Evolutionary conservation across 1,140 invertebrate genomes (phyloP).

Genomic region (Meloidogyne exigua): DNA sequence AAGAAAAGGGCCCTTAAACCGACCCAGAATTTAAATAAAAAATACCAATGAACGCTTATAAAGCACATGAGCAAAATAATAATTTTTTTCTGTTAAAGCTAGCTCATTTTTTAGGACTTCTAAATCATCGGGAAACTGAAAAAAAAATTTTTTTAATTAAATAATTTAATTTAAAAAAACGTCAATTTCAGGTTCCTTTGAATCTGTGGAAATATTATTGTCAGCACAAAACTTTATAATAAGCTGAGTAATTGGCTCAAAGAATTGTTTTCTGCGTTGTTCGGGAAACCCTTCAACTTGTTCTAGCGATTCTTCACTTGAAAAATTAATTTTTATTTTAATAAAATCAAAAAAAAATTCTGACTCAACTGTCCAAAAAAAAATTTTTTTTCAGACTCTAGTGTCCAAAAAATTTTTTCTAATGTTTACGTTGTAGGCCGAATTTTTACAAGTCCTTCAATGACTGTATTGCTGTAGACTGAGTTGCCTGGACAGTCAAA

Average conservation of each 20-base stretch:
- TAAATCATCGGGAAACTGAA: slow-evolving; percentile 28
- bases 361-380: no score
- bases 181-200: background rate
- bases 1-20: background rate
- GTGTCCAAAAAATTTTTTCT: background rate
- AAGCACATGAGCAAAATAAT: slow-evolving; percentile 18
- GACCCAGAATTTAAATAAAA: background rate
- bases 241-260: background rate
- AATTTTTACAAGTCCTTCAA: slow-evolving; percentile 30
- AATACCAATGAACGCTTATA: slow-evolving; percentile 16
- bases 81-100: background rate
- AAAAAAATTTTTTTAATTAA: background rate
- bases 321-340: slow-evolving; percentile 8
- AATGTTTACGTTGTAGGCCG: slow-evolving; percentile 27
- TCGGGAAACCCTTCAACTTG: slow-evolving; percentile 26
- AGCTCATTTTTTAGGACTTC: slow-evolving; percentile 16
- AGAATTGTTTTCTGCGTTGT: slow-evolving; percentile 22
- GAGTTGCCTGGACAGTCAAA: slow-evolving; percentile 30
- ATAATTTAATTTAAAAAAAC: background rate
- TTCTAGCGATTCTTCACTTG: slow-evolving; percentile 27
- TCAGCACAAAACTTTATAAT: slow-evolving; percentile 17
- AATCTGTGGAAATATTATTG: slow-evolving; percentile 16
- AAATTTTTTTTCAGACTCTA: no score
- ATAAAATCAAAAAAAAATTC: no score
- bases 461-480: slow-evolving; percentile 34